Evolutionary conservation across 35 echinoderm and acorn worm species (phyloP).

Genomic region (Apostichopus parvimensis): DNA sequence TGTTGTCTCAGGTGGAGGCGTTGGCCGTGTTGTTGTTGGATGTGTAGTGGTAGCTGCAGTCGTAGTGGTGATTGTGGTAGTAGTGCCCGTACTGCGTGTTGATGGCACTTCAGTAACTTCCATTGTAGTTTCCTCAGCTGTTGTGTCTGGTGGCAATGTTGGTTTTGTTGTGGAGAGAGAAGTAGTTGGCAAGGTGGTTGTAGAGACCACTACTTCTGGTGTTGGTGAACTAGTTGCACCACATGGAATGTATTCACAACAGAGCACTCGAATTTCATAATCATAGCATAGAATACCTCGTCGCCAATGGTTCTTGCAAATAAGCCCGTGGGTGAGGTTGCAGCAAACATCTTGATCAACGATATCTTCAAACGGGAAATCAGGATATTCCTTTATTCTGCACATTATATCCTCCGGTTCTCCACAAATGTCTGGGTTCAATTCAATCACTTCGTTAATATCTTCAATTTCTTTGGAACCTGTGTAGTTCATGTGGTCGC

Average conservation of each 20-base stretch:
- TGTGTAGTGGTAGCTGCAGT: not conserved
- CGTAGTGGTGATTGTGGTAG: not conserved
- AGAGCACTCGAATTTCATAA: conserved; percentile 37
- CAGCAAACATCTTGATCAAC: conserved; percentile 41
- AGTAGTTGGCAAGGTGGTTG: not conserved
- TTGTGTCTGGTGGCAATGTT: not conserved
- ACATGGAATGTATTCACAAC: conserved; percentile 34
- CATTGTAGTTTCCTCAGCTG: conserved; percentile 7
- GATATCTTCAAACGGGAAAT: conserved; percentile 35
- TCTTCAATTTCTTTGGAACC: not conserved
- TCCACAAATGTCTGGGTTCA: conserved; percentile 53
- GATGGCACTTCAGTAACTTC: conserved; percentile 3
- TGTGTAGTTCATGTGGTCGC: conserved; percentile 30
- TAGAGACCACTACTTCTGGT: not conserved
- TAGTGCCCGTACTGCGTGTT: not conserved
- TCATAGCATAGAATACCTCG: conserved; percentile 16
- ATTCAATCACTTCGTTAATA: conserved; percentile 18
- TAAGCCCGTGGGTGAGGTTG: conserved; percentile 34
- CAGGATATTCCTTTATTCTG: conserved; percentile 25
- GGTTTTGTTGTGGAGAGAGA: not conserved
- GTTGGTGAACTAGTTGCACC: not conserved
- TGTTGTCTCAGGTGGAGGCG: conserved; percentile 18
- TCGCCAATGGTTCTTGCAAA: conserved; percentile 17
- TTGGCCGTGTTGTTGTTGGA: conserved; percentile 14
- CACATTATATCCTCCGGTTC: conserved; percentile 25